A percentile compares a stretch with the other conserved stretches of the same genome.
Conservation (phyloP, 1,140 invertebrate genomes). For the Leptopilina clavipes region DNA sequence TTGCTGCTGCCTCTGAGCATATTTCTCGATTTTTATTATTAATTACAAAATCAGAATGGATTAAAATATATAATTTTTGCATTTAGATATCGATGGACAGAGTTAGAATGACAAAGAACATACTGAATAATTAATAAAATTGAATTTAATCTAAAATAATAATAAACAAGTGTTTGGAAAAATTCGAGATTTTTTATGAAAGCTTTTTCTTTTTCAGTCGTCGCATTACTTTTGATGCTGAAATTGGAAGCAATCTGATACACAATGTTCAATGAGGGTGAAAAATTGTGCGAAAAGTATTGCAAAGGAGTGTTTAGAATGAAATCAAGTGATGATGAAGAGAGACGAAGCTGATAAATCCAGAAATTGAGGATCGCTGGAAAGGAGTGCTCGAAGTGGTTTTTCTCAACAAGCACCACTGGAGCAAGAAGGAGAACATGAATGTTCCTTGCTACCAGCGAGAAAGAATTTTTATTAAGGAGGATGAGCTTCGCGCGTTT, state of each 20-base stretch:
- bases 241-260: background rate
- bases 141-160: too few relatives aligned
- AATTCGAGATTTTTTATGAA: too few relatives aligned
- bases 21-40: background rate
- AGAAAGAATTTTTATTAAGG: slow-evolving; percentile 33
- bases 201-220: background rate
- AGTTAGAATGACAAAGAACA: too few relatives aligned
- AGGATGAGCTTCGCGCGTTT: slow-evolving; percentile 27
- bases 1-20: background rate
- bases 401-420: background rate
- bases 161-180: too few relatives aligned
- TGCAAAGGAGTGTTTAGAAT: background rate
- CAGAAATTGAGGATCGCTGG: background rate
- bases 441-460: slow-evolving; percentile 10
- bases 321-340: background rate
- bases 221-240: too few relatives aligned
- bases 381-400: background rate
- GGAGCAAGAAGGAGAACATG: slow-evolving; percentile 28
- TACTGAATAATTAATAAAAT: too few relatives aligned
- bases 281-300: background rate
- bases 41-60: too few relatives aligned
- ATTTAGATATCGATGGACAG: too few relatives aligned
- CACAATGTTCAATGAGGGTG: background rate
- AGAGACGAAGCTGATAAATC: slow-evolving; percentile 19
- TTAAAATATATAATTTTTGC: too few relatives aligned